Base-by-base conservation (phyloP, 2,113 vertebrate species). In the Larimichthys crocea region DNA sequence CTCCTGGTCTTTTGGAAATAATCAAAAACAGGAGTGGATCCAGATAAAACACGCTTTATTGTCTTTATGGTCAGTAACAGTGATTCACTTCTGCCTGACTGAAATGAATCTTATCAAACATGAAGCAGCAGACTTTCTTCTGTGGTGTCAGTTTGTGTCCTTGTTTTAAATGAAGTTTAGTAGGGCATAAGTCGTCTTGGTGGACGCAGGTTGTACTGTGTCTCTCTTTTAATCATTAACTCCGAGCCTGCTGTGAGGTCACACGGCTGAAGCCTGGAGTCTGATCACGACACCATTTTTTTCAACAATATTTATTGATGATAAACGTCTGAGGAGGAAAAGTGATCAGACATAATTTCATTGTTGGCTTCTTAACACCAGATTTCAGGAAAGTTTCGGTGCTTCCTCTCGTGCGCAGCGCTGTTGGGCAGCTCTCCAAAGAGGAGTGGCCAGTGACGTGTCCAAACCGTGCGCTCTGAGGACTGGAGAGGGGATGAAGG, bases 381-480 rank as follows among this genome's bases (percentile, higher is more conserved):
- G 11, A 8, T 74, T 17, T 19, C 1, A 1, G 35, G 40, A 0
- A 24, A 14, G 50, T n/a, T 65, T 17, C 1, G 22, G 20, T 12
- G 2, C 86, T 64, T 69, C 44, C 79, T 57, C n/a, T 29, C 1
- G 60, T 48, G 67, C 79, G 72, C 67, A 40, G 4, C 1, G 44
- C 61, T 0, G 52, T 49, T 6, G 50, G 67, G 69, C 86, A 46
- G 48, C 70, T 22, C 74, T 76, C 74, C 63, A 22, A n/a, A 19
- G 17, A 19, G 89, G 91, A 88, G 92, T 66, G 84, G 74, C 42
- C 53, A 31, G 60, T 91, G 91, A 92, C 90, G 89, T 91, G 64
- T 15, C 55, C 74, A 66, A 87, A 89, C 67, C 82, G 57, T 70
- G 35, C 50, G 24, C 71, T 62, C 22, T 12, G 56, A 31, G 59